Evolutionary conservation across 2,888 invertebrate genomes (phyloP), one percentile per base, ranked within the genome.

Genomic region (Anagyrus pseudococci): DNA sequence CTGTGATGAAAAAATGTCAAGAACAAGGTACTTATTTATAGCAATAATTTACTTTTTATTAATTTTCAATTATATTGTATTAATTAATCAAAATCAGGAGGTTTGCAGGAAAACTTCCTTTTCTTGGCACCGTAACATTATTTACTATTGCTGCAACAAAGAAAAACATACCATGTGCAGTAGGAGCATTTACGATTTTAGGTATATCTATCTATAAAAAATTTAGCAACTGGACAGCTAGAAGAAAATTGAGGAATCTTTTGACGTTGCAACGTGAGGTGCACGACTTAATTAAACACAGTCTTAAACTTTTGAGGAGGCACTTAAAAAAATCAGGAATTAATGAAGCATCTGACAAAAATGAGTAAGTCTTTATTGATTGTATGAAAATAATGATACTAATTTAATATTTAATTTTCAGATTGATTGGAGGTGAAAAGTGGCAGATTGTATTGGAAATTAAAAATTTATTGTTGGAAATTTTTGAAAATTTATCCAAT

Each of bases 261-360:
- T 63, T 78, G 17, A 60, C 52, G 0, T 59, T 72, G 20, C 78
- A 79, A 70, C 77, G 75, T 68, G 70, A 74, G 44, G 62, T 77
- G 19, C 70, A 76, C 62, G 44, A 61, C 23, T 64, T 72, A 19
- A 70, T 72, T 46, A 76, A 73, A 41, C 76, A 71, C 41, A 62
- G 71, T 20, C 68, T 80, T 2, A 75, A 72, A 62, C 75, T 78
- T 56, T 67, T 80, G 44, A 72, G 69, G 55, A 71, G 72, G 37
- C 75, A 71, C 53, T 69, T 62, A 53, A 66, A 75, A 13, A 75
- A 71, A 54, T 53, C 68, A 1, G 62, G 64, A 61, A 58, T 52
- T n/a, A 68, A 54, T 13, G 71, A 71, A 52, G 2, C 20, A 1
- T 56, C 67, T 37, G 68, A 70, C 29, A 71, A 72, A 62, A 72